Evolutionary conservation across 2,797 vertebrate genomes (phyloP).

Genomic region (Telmatherina bonti): DNA sequence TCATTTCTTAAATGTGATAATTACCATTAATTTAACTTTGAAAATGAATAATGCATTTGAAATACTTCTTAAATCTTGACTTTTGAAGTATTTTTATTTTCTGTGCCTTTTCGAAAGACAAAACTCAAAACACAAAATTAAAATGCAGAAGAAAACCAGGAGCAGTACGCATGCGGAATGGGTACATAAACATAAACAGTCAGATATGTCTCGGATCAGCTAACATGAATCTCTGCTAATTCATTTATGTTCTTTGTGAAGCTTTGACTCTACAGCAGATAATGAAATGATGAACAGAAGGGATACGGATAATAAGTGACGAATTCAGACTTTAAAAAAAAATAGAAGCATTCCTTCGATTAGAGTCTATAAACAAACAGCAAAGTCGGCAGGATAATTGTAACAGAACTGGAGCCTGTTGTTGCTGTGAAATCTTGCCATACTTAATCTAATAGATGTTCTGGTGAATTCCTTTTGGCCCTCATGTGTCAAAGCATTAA

Average conservation of each 20-base stretch:
- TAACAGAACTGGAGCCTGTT: conserved; percentile 8
- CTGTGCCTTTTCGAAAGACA: background rate
- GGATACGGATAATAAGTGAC: background rate
- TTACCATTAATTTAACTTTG: background rate
- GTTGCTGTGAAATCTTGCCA: conserved; percentile 3
- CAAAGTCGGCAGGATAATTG: conserved; percentile 1
- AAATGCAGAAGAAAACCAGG: no score
- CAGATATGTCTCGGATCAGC: background rate
- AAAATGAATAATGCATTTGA: background rate
- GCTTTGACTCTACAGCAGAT: background rate
- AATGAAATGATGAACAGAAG: background rate
- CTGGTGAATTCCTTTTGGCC: conserved; percentile 21
- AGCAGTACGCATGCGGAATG: background rate
- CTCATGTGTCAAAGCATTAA: conserved; percentile 17
- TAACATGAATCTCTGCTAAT: background rate
- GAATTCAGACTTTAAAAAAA: no score
- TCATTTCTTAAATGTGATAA: background rate
- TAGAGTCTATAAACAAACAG: conserved; percentile 14
- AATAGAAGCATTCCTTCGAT: background rate
- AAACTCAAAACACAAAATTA: background rate
- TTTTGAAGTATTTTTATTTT: background rate
- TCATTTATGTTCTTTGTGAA: background rate
- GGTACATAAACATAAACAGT: no score
- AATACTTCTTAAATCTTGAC: background rate
- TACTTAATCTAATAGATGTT: conserved; percentile 27